Evolutionary conservation across 2,113 vertebrate species (phyloP).

Genomic region (Alexandromys fortis): DNA sequence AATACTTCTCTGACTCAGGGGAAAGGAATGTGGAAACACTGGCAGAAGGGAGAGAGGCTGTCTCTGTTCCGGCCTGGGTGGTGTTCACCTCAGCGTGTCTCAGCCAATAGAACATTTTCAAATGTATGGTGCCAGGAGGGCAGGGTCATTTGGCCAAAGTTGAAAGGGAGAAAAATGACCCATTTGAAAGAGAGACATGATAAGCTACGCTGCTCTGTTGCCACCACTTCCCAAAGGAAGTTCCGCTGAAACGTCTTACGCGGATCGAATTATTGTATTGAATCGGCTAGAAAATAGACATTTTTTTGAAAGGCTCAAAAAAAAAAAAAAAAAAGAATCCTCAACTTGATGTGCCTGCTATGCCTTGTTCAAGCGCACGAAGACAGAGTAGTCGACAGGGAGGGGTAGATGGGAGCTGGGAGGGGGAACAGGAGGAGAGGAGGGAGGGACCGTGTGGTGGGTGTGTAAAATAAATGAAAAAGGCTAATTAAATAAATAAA

Average conservation of each 20-base stretch:
- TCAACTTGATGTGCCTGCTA: too few species aligned
- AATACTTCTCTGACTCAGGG: background rate
- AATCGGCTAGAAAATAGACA: background rate
- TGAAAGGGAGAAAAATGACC: background rate
- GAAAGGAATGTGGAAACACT: background rate
- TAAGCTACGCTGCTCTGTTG: background rate
- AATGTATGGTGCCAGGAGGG: background rate
- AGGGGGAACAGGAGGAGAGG: too few species aligned
- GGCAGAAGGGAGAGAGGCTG: background rate
- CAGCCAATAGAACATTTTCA: constrained; percentile 16
- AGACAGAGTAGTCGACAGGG: too few species aligned
- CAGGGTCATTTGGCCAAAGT: background rate
- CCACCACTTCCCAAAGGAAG: constrained; percentile 24
- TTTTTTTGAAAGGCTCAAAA: background rate
- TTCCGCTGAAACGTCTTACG: background rate
- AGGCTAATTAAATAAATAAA: too few species aligned
- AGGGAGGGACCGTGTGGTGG: too few species aligned
- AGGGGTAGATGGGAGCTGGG: too few species aligned
- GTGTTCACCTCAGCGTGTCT: background rate
- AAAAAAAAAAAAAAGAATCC: background rate
- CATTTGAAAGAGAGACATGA: constrained; percentile 9
- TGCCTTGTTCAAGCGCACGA: too few species aligned
- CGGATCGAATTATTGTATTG: background rate
- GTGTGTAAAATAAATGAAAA: too few species aligned
- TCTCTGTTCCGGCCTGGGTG: background rate